A percentile compares a stretch with the other conserved stretches of the same genome.
Evolutionary conservation across 2,113 vertebrate genomes (phyloP).

Genomic region (Halcyon malimbica): DNA sequence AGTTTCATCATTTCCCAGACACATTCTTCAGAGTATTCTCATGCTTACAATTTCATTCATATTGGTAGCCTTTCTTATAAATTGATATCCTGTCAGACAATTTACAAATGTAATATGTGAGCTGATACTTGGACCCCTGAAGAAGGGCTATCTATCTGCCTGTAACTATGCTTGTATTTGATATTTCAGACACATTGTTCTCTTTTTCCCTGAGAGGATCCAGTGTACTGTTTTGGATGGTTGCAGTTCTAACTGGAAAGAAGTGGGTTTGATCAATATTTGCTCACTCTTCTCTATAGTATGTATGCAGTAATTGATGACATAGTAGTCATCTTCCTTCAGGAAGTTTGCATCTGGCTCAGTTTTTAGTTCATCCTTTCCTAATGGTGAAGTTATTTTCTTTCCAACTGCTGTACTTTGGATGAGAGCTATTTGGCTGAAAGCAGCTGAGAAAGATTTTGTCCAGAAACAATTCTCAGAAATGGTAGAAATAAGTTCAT

Average conservation of each 20-base stretch:
- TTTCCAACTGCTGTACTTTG: background rate
- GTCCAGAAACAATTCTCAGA: background rate
- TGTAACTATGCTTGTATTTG: background rate
- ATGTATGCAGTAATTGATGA: background rate
- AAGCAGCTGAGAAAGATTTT: background rate
- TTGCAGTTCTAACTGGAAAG: background rate
- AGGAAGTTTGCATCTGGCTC: background rate
- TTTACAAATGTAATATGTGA: background rate
- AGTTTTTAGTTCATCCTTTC: background rate
- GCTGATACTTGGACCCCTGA: background rate
- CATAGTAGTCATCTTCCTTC: background rate
- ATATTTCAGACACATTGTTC: background rate
- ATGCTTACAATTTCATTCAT: background rate
- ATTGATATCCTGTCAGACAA: background rate
- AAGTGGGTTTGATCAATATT: background rate
- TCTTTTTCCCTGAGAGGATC: background rate
- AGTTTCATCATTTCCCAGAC: background rate
- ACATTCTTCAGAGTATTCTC: background rate
- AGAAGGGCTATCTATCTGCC: background rate
- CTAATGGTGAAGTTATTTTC: background rate
- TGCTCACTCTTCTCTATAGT: background rate
- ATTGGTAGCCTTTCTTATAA: background rate
- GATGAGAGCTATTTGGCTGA: background rate
- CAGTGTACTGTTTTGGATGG: background rate
- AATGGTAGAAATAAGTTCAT: background rate